Evolutionary conservation across 2,888 invertebrate species (phyloP), one percentile per base, ranked within the genome.

Genomic region (Hoplodrina blanda): DNA sequence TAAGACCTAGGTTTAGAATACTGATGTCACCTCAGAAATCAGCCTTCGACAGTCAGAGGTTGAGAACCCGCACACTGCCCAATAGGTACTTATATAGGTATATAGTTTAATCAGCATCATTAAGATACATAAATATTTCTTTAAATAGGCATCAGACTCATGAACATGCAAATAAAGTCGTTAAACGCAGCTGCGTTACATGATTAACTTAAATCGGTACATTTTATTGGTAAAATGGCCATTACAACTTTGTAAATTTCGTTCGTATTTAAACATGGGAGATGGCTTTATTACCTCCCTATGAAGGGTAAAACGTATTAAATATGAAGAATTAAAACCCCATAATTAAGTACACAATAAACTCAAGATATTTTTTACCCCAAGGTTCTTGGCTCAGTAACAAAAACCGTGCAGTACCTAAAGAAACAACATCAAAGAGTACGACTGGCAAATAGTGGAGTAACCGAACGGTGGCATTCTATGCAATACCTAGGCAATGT

Each of bases 391-490:
- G 60, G 62, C 4, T 60, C 55, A 50, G 54, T 50, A 66, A 69
- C 64, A 76, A 80, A 79, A 67, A 59, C 65, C 56, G 8, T 17
- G 56, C 25, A 57, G 59, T 11, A 17, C 13, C 41, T 41, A 41
- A 11, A 46, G 46, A 46, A 52, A 15, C 13, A 44, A 80, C 78
- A 75, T 80, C 78, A 75, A 80, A 80, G 75, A 64, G 75, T 60
- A 66, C 65, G 64, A 63, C 25, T 25, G 63, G 74, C 76, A 70
- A 74, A 82, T 74, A 69, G 66, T 57, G 56, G 10, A 75, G 90
- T 87, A 91, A 91, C 88, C 83, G 83, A 90, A 92, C 87, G 91
- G 89, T 86, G 84, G n/a, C n/a, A n/a, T n/a, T n/a, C n/a, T n/a
- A n/a, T n/a, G n/a, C n/a, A n/a, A n/a, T n/a, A n/a, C n/a, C n/a